Base-by-base conservation (phyloP, 2,888 invertebrate species). In the Trichogramma evanescens region DNA sequence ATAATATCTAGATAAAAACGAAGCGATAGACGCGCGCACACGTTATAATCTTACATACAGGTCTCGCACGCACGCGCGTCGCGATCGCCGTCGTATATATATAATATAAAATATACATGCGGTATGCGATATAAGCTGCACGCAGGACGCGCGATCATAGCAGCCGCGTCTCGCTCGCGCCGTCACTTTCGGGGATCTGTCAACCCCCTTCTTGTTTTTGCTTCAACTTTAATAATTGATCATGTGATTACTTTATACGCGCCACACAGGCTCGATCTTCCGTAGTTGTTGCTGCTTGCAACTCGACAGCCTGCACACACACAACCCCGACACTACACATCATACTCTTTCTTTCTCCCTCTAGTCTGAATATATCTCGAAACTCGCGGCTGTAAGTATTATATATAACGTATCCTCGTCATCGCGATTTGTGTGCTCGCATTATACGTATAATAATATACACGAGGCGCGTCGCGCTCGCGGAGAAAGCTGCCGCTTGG, bases 141-240 rank as follows among this genome's bases (percentile, higher is more conserved):
- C 26, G 26, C 26, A 26, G 26, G 26, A 13, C 13, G 13, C 13
- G 1, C 13, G 13, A 13, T 26, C 26, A 26, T 54, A 58, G 60
- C 63, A 59, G 54, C 48, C 53, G 56, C 26, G 38, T 53, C 56
- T 46, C 46, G 9, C 46, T 5, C 7, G 9, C 46, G 6, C 48
- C 56, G 63, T 61, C 59, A 56, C 49, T 61, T 56, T 26, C 26
- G 26, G 67, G 70, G 69, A 72, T 56, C 50, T 74, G 76, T 76
- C 76, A 76, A 76, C 76, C 76, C 74, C 74, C 75, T 76, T 75
- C 74, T 75, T 74, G 74, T 75, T 74, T 74, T 74, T 71, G 71
- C 68, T 67, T 70, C 68, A 71, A 70, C 71, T 73, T 75, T 74
- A 75, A 76, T 76, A 76, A 76, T 76, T 76, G 76, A 76, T 76